Evolutionary conservation across 2,113 vertebrate species (phyloP).

Genomic region (Caranx ignobilis): DNA sequence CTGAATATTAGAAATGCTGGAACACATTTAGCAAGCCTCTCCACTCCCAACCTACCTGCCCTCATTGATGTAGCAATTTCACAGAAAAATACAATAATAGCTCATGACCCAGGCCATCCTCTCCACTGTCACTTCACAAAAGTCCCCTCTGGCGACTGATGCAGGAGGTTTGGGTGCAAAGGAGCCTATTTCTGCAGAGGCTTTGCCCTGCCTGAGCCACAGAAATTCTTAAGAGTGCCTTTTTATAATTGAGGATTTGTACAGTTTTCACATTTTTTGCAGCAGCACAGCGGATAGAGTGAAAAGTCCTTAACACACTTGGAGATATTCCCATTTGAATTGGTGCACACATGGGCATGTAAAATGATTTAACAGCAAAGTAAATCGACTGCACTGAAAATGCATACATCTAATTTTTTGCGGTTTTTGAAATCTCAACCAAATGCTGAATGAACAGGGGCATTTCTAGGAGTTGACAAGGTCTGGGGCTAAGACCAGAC

Average conservation of each 20-base stretch:
- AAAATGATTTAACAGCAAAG: constrained; percentile 6
- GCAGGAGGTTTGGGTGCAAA: constrained; percentile 16
- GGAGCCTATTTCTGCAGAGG: constrained; percentile 47
- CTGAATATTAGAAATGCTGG: constrained; percentile 37
- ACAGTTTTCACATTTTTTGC: constrained; percentile 25
- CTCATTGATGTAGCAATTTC: constrained; percentile 67
- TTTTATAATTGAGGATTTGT: constrained; percentile 28
- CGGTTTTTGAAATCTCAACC: not conserved
- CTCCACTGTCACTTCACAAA: constrained; percentile 60
- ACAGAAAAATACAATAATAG: constrained; percentile 64
- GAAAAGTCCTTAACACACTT: constrained; percentile 18
- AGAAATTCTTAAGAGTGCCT: constrained; percentile 28
- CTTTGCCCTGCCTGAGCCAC: constrained; percentile 24
- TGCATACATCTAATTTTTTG: not conserved
- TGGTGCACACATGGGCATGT: not conserved
- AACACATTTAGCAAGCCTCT: constrained; percentile 48
- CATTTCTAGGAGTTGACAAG: too few relatives aligned
- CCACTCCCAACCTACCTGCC: constrained; percentile 44
- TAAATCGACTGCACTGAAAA: constrained; percentile 2
- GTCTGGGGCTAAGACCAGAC: too few relatives aligned
- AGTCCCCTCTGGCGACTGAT: constrained; percentile 45
- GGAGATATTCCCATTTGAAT: not conserved
- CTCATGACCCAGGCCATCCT: constrained; percentile 53
- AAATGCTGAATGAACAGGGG: not conserved
- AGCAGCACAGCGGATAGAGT: not conserved